phyloP scores from a whole-genome alignment of 2,888 invertebrate genomes.

The Aelia acuminata region DNA sequence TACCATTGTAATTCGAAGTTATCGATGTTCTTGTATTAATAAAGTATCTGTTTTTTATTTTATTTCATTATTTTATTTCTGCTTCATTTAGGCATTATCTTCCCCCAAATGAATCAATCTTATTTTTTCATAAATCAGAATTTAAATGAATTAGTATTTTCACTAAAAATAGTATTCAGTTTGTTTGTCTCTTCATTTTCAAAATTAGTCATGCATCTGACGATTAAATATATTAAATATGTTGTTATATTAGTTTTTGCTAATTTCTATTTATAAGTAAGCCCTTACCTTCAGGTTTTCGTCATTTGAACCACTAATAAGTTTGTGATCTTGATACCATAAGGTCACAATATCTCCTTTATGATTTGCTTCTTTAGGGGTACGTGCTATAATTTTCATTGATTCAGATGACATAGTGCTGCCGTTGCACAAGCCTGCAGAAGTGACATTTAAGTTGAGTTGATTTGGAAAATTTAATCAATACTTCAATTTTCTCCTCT shows the following conservation, averaged over 20 bases:
- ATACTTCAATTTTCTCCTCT: no score
- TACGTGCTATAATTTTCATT: constrained; percentile 35
- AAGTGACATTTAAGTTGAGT: neutral
- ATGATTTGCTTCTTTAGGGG: constrained; percentile 40
- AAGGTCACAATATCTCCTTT: constrained; percentile 39
- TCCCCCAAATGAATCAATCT: neutral
- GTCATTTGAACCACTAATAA: constrained; percentile 50
- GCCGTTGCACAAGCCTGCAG: neutral
- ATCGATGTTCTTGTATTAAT: no score
- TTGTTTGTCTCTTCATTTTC: neutral
- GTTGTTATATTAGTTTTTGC: neutral
- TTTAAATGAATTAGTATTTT: neutral
- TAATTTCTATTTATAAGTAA: neutral
- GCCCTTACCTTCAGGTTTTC: constrained; percentile 48
- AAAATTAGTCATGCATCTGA: neutral
- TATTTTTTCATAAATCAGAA: neutral
- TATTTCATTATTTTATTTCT: no score
- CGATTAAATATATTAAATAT: neutral
- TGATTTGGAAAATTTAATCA: neutral
- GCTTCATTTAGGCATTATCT: no score
- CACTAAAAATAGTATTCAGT: neutral
- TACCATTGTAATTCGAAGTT: neutral
- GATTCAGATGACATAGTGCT: constrained; percentile 7
- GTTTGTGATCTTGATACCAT: constrained; percentile 6
- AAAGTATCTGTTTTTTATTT: no score